Percentiles rank a stretch among this genome's conserved stretches.
phyloP scores from a whole-genome alignment of 2,797 vertebrate genomes.

The Microchirus variegatus region DNA sequence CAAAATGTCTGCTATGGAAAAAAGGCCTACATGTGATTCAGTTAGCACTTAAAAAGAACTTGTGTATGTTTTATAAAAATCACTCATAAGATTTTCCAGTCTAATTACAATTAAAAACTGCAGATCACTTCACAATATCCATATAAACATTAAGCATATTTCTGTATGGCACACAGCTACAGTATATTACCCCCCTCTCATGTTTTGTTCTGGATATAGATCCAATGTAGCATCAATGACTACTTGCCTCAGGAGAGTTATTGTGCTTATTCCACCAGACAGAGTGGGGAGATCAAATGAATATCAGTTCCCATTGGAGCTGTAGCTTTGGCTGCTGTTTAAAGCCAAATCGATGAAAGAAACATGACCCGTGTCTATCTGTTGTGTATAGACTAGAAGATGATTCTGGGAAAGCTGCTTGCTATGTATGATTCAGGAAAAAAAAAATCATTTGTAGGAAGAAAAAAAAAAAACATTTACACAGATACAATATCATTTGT shows the following conservation, averaged over 20 bases:
- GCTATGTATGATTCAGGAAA: constrained; percentile 32
- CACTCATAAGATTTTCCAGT: constrained; percentile 10
- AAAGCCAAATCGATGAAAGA: constrained; percentile 77
- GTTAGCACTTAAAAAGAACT: no score
- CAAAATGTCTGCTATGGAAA: background rate
- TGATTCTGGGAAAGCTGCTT: constrained; percentile 68
- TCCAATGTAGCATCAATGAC: constrained; percentile 60
- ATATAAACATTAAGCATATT: constrained; percentile 56
- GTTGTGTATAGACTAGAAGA: constrained; percentile 47
- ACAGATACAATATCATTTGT: constrained; percentile 31
- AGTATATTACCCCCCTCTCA: background rate
- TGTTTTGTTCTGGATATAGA: constrained; percentile 61
- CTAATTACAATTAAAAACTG: constrained; percentile 40
- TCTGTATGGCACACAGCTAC: constrained; percentile 40
- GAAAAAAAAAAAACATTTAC: constrained; percentile 14
- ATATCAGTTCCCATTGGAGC: constrained; percentile 68
- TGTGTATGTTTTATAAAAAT: background rate
- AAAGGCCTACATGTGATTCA: background rate
- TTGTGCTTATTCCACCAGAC: constrained; percentile 72
- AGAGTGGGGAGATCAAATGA: constrained; percentile 67
- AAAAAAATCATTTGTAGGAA: constrained; percentile 19
- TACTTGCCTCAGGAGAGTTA: constrained; percentile 63
- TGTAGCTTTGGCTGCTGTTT: constrained; percentile 75
- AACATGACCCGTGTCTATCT: constrained; percentile 70
- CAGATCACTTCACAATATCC: constrained; percentile 30